These are phyloP conservation scores for Drosophila rellima DNA, from an alignment of 2,888 invertebrate species.

Conservation along the genomic window DNA sequence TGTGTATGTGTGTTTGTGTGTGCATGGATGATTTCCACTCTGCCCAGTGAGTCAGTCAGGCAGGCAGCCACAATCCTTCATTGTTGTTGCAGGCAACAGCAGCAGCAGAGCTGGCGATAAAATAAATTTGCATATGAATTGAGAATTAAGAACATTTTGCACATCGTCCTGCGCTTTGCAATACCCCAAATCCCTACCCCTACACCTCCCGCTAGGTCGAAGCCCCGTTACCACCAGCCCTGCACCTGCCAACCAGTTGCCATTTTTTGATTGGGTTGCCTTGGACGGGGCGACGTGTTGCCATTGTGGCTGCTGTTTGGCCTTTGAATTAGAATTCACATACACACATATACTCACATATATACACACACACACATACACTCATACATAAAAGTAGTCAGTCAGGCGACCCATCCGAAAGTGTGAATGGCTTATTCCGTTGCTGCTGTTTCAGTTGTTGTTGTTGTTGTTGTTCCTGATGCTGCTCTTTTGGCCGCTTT, in stretches of 20 bases:
- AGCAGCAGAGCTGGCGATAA: slow-evolving; percentile 82
- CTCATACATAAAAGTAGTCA: neutral
- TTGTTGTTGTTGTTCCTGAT: slow-evolving; percentile 40
- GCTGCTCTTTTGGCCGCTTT: slow-evolving; percentile 72
- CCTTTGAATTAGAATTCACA: slow-evolving; percentile 76
- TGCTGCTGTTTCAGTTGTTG: slow-evolving; percentile 47
- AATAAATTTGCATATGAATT: slow-evolving; percentile 86
- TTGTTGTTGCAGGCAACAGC: slow-evolving; percentile 73
- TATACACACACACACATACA: slow-evolving; percentile 7
- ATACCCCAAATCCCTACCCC: slow-evolving; percentile 4
- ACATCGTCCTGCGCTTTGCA: slow-evolving; percentile 72
- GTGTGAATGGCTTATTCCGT: slow-evolving; percentile 80
- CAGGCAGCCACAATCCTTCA: slow-evolving; percentile 67
- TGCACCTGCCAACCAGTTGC: slow-evolving; percentile 60
- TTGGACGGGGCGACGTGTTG: slow-evolving; percentile 59
- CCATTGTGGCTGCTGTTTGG: slow-evolving; percentile 79
- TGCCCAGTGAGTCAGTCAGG: slow-evolving; percentile 58
- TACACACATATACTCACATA: slow-evolving; percentile 22
- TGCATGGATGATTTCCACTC: slow-evolving; percentile 42
- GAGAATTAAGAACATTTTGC: slow-evolving; percentile 85
- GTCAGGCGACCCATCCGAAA: slow-evolving; percentile 53
- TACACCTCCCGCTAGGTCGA: neutral
- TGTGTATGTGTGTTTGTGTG: slow-evolving; percentile 19
- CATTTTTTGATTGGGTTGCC: slow-evolving; percentile 67
- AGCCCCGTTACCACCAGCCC: slow-evolving; percentile 3